Base-by-base conservation (phyloP, 2,888 invertebrate species). In the Yponomeuta evonymella region DNA sequence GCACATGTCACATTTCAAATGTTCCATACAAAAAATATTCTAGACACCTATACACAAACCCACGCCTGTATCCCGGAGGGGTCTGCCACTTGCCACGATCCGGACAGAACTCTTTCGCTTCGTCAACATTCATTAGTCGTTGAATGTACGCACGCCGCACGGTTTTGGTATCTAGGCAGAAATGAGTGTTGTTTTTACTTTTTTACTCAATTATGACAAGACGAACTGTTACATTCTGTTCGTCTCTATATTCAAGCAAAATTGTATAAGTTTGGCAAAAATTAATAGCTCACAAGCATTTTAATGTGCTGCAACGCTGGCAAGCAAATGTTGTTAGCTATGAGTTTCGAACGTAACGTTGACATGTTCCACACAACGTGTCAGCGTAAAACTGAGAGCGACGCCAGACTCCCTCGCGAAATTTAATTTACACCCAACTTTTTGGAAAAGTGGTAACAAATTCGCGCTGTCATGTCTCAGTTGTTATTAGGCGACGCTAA, bases 391-490 rank as follows among this genome's bases (percentile, higher is more conserved):
- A 75, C 79, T 76, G 75, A 78, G 78, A 84, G 83, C 85, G 85
- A 73, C 73, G 73, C 75, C 77, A 88, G 85, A 84, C 83, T 85
- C 75, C 74, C 79, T 76, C 78, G 74, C 79, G 74, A 81, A 86
- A 87, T 85, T 86, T 77, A 86, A 86, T 86, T 86, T 83, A 85
- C 81, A 82, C 74, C 75, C 74, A 87, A 87, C 85, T 86, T 87
- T 84, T 84, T 79, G 77, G 79, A 83, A 84, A 83, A 86, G 79
- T 84, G 23, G 80, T 84, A 82, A 83, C 78, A 78, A 85, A 85
- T 87, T 83, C 79, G 79, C 80, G 76, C 82, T 83, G 84, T 87
- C 86, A 85, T 85, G 81, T 85, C 84, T 82, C 83, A 83, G 83
- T 85, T 83, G 82, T 82, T 85, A 84, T 86, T 83, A 86, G 81